Conservation (phyloP, 2,888 invertebrate species). For the Acleris sparsana region DNA sequence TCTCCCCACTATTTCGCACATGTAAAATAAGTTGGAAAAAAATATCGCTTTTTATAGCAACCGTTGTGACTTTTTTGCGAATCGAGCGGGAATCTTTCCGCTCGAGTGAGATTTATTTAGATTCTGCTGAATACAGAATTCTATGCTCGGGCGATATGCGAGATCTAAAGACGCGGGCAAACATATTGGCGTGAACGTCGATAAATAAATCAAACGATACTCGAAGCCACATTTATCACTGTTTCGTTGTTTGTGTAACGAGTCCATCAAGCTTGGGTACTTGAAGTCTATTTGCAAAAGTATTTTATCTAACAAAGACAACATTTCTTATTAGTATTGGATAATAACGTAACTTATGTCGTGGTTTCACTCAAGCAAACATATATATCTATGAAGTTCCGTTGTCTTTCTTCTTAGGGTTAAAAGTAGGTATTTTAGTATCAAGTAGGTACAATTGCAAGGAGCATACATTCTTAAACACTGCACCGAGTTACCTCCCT, state of each 20-base stretch:
- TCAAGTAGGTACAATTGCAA: too few species aligned
- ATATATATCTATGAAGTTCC: too few species aligned
- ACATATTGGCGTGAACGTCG: constrained; percentile 17
- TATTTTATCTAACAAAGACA: too few species aligned
- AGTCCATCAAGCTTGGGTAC: not conserved
- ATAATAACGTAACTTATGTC: too few species aligned
- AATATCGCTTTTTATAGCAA: constrained; percentile 52
- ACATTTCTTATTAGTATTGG: too few species aligned
- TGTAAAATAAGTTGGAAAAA: constrained; percentile 51
- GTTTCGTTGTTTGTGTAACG: too few species aligned
- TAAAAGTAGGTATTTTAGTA: too few species aligned
- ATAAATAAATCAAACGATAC: constrained; percentile 12
- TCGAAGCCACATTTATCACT: not conserved
- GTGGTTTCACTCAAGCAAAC: too few species aligned
- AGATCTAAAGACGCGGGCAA: constrained; percentile 23
- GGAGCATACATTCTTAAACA: too few species aligned
- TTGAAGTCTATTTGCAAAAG: not conserved
- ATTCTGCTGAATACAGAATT: constrained; percentile 35
- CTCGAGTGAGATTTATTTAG: constrained; percentile 41
- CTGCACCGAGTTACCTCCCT: too few species aligned
- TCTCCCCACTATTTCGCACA: constrained; percentile 53
- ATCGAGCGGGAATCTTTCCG: constrained; percentile 45
- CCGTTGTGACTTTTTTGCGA: constrained; percentile 47
- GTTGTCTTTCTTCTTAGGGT: too few species aligned
- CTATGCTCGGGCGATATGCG: constrained; percentile 37